Conservation (phyloP, 2,113 vertebrate genomes). For the Odobenus rosmarus region DNA sequence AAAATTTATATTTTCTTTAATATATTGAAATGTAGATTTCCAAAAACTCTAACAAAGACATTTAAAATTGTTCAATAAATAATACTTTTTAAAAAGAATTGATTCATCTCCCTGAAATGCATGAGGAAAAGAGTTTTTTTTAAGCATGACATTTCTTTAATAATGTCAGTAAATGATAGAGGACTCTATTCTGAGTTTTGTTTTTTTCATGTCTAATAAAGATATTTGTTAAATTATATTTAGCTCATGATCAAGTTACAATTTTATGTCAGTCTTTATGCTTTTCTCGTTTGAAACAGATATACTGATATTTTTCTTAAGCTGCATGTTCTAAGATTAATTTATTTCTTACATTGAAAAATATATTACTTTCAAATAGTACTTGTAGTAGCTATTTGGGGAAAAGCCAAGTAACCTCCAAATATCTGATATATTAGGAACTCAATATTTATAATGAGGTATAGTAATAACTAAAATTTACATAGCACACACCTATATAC, state of each 20-base stretch:
- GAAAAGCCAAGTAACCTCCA: background rate
- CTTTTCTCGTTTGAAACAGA: slow-evolving; percentile 76
- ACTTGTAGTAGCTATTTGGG: background rate
- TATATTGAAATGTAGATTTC: slow-evolving; percentile 70
- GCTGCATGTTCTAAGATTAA: slow-evolving; percentile 52
- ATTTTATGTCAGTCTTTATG: slow-evolving; percentile 68
- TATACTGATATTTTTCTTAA: slow-evolving; percentile 64
- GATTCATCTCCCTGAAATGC: slow-evolving; percentile 73
- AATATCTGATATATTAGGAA: background rate
- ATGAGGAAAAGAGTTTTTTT: slow-evolving; percentile 38
- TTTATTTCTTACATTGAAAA: slow-evolving; percentile 47
- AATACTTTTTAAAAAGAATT: slow-evolving; percentile 76
- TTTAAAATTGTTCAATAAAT: slow-evolving; percentile 78
- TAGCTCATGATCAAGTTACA: slow-evolving; percentile 77
- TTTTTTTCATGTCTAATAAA: slow-evolving; percentile 78
- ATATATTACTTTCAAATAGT: slow-evolving; percentile 29
- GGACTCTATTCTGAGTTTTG: slow-evolving; percentile 28
- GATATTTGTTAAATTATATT: slow-evolving; percentile 79
- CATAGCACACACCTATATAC: background rate
- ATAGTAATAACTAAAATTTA: slow-evolving; percentile 7
- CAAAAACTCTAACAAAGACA: slow-evolving; percentile 48
- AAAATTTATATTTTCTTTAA: slow-evolving; percentile 60
- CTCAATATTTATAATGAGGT: background rate
- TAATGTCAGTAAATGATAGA: slow-evolving; percentile 80
- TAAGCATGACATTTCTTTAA: slow-evolving; percentile 75